Percentiles rank a stretch among this genome's conserved stretches.
Conservation (phyloP, 1,140 invertebrate genomes). For the Saxidomus purpurata region DNA sequence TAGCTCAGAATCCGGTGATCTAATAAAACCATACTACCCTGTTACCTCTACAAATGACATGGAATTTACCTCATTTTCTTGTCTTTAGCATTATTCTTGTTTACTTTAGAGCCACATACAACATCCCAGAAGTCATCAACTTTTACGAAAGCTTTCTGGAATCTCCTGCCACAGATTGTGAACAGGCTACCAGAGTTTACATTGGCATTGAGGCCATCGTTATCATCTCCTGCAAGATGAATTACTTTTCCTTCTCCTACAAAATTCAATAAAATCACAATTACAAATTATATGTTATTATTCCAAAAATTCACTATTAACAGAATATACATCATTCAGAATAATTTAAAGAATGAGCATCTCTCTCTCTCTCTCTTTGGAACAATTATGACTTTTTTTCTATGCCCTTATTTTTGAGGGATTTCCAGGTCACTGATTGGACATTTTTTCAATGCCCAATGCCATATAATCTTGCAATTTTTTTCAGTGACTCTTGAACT, state of each 20-base stretch:
- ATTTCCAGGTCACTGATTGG: too few relatives aligned
- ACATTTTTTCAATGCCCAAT: too few relatives aligned
- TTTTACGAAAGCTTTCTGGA: constrained; percentile 66
- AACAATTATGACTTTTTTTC: background rate
- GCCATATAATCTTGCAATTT: too few relatives aligned
- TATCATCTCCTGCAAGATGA: constrained; percentile 77
- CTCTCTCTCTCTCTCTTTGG: background rate
- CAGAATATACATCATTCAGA: background rate
- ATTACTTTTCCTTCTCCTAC: constrained; percentile 74
- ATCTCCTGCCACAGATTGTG: constrained; percentile 62
- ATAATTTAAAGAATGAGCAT: background rate
- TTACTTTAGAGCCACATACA: constrained; percentile 54
- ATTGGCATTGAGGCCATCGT: constrained; percentile 69
- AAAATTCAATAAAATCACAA: background rate
- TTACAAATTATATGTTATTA: background rate
- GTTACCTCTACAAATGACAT: too few relatives aligned
- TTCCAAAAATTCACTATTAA: background rate
- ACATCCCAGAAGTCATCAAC: constrained; percentile 69
- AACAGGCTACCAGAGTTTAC: constrained; percentile 62
- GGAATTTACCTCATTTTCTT: constrained; percentile 62
- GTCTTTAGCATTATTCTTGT: constrained; percentile 68
- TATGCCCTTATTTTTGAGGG: too few relatives aligned
- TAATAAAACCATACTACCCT: too few relatives aligned
- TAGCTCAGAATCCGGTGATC: too few relatives aligned
- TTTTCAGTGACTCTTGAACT: too few relatives aligned